Evolutionary conservation across 2,888 invertebrate genomes (phyloP), one percentile per base, ranked within the genome.

Genomic region (Epistrophe grossulariae): DNA sequence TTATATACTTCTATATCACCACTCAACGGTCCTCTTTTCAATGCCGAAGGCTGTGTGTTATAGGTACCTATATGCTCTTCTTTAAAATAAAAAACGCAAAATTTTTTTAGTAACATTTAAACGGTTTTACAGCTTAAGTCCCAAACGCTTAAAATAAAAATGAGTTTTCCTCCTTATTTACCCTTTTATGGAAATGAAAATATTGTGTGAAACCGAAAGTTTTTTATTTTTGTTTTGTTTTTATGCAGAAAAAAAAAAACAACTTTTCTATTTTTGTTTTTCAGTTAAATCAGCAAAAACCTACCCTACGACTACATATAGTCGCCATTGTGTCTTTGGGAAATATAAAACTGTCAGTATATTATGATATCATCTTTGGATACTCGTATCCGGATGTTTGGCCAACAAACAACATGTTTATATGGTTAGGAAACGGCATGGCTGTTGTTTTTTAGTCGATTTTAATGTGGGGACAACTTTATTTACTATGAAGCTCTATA

Each of bases 111-210:
- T 19, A 40, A 24, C 9, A 43, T 62, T 24, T 62, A 62, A 62
- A 28, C 59, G 35, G 59, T 59, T 59, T 59, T 38, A 38, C 43
- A 45, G 62, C 43, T 62, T 62, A 24, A 45, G 62, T 43, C n/a
- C 43, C 43, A 43, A 9, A 28, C 9, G 24, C 10, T 24, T 43
- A 28, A 62, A 62, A 62, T 55, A 45, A 43, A 62, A 62, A 10
- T n/a, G 11, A 43, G 28, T 62, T 62, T 43, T 28, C 15, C 8
- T 35, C 15, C 35, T 35, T n/a, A 9, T n/a, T n/a, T 35, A 62
- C 43, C 62, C 62, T 62, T 62, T 62, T 43, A 28, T 59, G 17
- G 35, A 57, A 57, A 35, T 57, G 35, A 11, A 35, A 19, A n/a
- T 59, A 19, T 59, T 59, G 38, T 15, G 43, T 40, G 10, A 45